phyloP scores from a whole-genome alignment of 2,888 invertebrate genomes.

The Scelioninae gen. 1 region DNA sequence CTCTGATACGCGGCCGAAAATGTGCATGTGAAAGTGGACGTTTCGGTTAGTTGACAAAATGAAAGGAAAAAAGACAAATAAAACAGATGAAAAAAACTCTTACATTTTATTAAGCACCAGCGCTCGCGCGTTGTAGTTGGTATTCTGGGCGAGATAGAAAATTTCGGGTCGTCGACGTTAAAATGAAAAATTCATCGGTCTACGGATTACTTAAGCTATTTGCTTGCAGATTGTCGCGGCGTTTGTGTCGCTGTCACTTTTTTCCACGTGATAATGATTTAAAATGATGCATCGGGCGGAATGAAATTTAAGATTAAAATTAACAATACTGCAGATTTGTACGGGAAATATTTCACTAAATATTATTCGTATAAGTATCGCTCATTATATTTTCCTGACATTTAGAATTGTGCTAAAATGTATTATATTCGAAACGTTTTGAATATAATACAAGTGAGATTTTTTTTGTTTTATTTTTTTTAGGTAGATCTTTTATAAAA shows the following conservation, averaged over 20 bases:
- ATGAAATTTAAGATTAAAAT: conserved; percentile 66
- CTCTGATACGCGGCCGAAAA: conserved; percentile 68
- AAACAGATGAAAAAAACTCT: conserved; percentile 62
- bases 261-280: conserved; percentile 62
- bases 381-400: conserved; percentile 47
- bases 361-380: conserved; percentile 20
- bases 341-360: conserved; percentile 45
- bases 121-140: conserved; percentile 53
- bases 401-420: conserved; percentile 17
- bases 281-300: conserved; percentile 61
- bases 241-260: conserved; percentile 65
- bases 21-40: conserved; percentile 69
- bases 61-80: conserved; percentile 58
- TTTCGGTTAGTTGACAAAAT: conserved; percentile 58
- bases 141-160: conserved; percentile 66
- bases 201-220: conserved; percentile 70
- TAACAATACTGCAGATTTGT: conserved; percentile 42
- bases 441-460: background rate
- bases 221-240: conserved; percentile 68
- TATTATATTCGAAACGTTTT: conserved; percentile 16
- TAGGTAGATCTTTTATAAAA: no score
- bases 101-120: conserved; percentile 67
- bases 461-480: no score
- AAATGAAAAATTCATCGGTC: conserved; percentile 70
- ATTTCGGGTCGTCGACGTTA: conserved; percentile 69